These are phyloP conservation scores for Boulengeromyrus knoepffleri DNA, from an alignment of 2,113 vertebrate species.

Conservation along the genomic window DNA sequence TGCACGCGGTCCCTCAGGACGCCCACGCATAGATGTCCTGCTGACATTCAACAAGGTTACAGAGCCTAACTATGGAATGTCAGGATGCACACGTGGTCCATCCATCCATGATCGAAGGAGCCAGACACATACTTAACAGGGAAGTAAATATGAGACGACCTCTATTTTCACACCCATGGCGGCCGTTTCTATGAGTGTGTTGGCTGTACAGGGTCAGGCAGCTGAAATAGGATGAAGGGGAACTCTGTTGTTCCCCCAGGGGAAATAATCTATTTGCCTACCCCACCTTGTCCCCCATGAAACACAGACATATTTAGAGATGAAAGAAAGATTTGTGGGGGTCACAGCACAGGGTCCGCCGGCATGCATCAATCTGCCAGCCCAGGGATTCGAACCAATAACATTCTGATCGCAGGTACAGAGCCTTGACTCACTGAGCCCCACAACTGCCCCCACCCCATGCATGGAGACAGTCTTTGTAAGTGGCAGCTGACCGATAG, in stretches of 20 bases:
- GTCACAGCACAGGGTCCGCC: neutral
- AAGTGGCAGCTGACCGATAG: neutral
- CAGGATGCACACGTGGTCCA: neutral
- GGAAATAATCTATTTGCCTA: neutral
- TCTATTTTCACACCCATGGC: too few species aligned
- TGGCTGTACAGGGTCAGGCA: neutral
- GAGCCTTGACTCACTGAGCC: neutral
- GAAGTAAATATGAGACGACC: neutral
- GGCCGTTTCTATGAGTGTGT: slow-evolving; percentile 10
- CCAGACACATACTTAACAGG: neutral
- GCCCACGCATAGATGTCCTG: neutral
- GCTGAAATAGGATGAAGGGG: neutral
- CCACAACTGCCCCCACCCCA: neutral
- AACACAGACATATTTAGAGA: neutral
- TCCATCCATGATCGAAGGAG: neutral
- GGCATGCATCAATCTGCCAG: neutral
- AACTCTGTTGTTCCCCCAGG: neutral
- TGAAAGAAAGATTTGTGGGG: neutral
- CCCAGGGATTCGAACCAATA: neutral
- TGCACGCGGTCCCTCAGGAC: neutral
- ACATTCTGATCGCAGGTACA: neutral
- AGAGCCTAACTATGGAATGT: neutral
- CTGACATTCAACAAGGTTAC: neutral
- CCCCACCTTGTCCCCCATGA: neutral
- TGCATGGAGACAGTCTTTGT: neutral